Percentiles rank a stretch among this genome's conserved stretches.
Conservation (phyloP, 2,113 vertebrate genomes). For the Lethenteron camtschaticum region DNA sequence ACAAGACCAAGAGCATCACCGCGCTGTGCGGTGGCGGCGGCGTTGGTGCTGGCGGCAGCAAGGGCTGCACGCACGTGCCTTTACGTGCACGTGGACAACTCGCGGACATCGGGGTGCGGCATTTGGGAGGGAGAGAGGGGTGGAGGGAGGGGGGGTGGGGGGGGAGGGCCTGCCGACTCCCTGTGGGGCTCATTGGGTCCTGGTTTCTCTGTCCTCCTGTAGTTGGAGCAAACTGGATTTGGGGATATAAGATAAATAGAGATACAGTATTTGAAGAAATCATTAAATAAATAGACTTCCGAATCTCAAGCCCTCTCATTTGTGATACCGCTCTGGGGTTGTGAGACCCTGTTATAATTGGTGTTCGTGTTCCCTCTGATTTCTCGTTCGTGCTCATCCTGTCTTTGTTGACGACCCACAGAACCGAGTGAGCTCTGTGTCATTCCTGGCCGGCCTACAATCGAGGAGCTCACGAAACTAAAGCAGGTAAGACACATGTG, state of each 20-base stretch:
- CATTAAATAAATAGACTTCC: too few species aligned
- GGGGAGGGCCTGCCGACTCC: too few species aligned
- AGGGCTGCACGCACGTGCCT: constrained; percentile 68
- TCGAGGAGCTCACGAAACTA: constrained; percentile 91
- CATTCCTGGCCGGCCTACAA: constrained; percentile 70
- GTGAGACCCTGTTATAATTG: background rate
- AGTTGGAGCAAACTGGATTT: too few species aligned
- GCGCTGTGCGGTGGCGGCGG: constrained; percentile 35
- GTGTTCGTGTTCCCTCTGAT: background rate
- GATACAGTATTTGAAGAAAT: too few species aligned
- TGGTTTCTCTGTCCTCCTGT: too few species aligned
- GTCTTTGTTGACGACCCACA: constrained; percentile 16
- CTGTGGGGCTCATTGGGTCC: too few species aligned
- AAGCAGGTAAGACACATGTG: constrained; percentile 48
- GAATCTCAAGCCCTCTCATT: too few species aligned
- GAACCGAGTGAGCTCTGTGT: constrained; percentile 97
- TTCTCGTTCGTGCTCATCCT: constrained; percentile 9
- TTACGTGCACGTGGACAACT: constrained; percentile 95
- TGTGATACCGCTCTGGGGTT: too few species aligned
- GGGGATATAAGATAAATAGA: too few species aligned
- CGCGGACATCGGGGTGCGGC: constrained; percentile 83
- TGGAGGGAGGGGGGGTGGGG: too few species aligned
- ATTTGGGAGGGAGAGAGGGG: too few species aligned
- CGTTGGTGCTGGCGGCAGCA: constrained; percentile 20
- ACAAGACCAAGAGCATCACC: constrained; percentile 94